Percentiles rank a stretch among this genome's conserved stretches.
Conservation (phyloP, 2,797 vertebrate species). For the Sebastes glaucus region DNA sequence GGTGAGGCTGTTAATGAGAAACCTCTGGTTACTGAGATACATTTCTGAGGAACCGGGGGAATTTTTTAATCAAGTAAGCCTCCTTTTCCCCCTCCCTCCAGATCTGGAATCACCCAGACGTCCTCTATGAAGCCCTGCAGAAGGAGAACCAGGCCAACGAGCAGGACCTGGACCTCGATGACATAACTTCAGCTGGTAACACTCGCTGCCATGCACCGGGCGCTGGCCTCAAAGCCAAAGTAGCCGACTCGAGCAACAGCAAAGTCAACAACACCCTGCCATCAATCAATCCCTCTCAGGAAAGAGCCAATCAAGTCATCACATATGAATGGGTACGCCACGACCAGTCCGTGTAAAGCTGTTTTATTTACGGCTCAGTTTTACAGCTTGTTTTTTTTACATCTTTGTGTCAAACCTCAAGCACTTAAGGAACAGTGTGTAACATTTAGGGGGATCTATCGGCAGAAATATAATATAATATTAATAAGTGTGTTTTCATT, state of each 20-base stretch:
- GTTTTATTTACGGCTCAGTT: background rate
- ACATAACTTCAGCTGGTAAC: conserved; percentile 88
- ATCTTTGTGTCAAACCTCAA: background rate
- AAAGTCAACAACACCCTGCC: conserved; percentile 86
- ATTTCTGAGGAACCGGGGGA: background rate
- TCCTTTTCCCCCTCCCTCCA: conserved; percentile 47
- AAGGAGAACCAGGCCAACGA: conserved; percentile 96
- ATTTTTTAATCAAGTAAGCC: background rate
- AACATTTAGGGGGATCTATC: too few species aligned
- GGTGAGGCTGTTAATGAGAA: conserved; percentile 74
- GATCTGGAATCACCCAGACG: conserved; percentile 99
- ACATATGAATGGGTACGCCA: conserved; percentile 97
- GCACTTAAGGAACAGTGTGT: too few species aligned
- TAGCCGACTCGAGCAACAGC: conserved; percentile 88
- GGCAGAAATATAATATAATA: too few species aligned
- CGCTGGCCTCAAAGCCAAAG: conserved; percentile 87
- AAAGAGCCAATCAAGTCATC: conserved; percentile 95
- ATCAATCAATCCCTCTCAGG: conserved; percentile 89
- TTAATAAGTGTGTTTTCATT: too few species aligned
- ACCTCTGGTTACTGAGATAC: background rate
- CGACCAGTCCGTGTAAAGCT: background rate
- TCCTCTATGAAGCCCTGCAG: conserved; percentile 94
- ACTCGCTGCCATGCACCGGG: conserved; percentile 81
- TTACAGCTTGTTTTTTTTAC: background rate
- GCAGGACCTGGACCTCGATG: conserved; percentile 96